Base-by-base conservation (phyloP, 2,113 vertebrate species). In the Dromiciops gliroides region DNA sequence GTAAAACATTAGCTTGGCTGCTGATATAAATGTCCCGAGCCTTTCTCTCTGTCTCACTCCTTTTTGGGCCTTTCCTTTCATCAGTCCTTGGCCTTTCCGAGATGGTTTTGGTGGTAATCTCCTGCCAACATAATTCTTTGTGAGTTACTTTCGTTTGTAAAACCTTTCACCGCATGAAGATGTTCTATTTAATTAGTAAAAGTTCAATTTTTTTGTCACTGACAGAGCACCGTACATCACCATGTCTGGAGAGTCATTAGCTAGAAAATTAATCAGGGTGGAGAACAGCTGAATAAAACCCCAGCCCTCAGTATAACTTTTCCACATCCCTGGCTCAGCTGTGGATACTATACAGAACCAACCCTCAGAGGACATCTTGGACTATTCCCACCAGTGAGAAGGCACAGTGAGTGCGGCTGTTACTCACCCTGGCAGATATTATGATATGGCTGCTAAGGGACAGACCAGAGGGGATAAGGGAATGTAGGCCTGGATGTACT, bases 121-220 rank as follows among this genome's bases (percentile, higher is more conserved):
- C 93, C 51, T 97, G 94, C 93, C 95, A 93, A 95, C 97, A 98
- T 98, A 98, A 98, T 98, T 98, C 97, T 98, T 51, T 96, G 95
- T 98, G 98, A 98, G 97, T 98, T 98, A 98, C 96, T 98, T 98
- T 98, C 51, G 47, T 98, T 98, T 98, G 96, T 95, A 98, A 98
- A 98, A 98, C 96, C 97, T 98, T 98, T 98, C 97, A 98, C 97
- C 92, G 47, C 96, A 90, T 97, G 97, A 98, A 98, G 97, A 98
- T 97, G 94, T 98, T 98, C 97, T 98, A 97, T 98, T 98, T 98
- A 98, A 98, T 98, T 98, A 98, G 98, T 96, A 98, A 98, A 98
- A 98, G 98, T 98, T 98, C 97, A 95, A 94, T 97, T 97, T 97
- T 95, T 98, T 98, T 95, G 98, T 97, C 97, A 96, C 97, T 0